phyloP scores from a whole-genome alignment of 2,113 vertebrate species.

The Gymnogyps californianus region DNA sequence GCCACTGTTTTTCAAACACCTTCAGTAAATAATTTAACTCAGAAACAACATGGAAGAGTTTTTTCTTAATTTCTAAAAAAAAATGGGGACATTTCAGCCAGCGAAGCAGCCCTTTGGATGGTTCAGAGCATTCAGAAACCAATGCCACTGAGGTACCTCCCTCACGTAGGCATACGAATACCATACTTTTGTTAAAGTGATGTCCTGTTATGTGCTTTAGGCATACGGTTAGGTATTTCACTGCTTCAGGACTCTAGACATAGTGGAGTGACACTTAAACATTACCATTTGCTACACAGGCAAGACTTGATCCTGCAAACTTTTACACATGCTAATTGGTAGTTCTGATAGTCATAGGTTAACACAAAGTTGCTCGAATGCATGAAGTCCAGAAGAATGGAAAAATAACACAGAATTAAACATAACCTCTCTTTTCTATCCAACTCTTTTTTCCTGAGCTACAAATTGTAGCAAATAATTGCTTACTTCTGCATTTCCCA shows the following conservation, averaged over 20 bases:
- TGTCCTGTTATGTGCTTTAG: background rate
- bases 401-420: background rate
- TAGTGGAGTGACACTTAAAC: background rate
- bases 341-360: background rate
- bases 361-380: background rate
- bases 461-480: background rate
- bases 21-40: background rate
- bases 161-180: fast-evolving
- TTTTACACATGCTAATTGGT: background rate
- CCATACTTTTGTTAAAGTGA: background rate
- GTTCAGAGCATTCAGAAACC: background rate
- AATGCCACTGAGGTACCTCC: background rate
- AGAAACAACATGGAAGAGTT: background rate
- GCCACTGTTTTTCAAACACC: background rate
- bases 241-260: background rate
- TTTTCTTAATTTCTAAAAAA: background rate
- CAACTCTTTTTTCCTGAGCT: background rate
- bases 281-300: background rate
- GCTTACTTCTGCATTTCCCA: background rate
- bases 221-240: background rate
- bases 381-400: background rate
- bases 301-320: background rate
- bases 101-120: background rate
- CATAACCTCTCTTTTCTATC: background rate
- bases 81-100: background rate